Base-by-base conservation (phyloP, 2,113 vertebrate species). In the Sceloporus undulatus region DNA sequence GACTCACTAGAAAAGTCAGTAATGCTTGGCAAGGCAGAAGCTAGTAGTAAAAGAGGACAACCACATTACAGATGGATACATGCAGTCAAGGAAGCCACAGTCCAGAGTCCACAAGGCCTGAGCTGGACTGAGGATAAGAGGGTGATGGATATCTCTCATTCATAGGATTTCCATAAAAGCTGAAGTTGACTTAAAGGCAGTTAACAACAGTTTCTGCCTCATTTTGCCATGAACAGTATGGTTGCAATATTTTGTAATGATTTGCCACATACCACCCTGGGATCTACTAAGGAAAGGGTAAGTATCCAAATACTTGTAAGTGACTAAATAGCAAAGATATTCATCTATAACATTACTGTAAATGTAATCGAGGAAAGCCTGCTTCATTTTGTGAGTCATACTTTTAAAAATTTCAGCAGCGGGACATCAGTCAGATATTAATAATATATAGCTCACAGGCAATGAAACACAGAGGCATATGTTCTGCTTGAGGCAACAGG, bases 401-500 rank as follows among this genome's bases (percentile, higher is more conserved):
- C 40, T 48, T 42, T 66, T 66, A 52, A 71, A 70, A 66, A 52
- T 48, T 9, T 52, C 66, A 71, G 81, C 16, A 83, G 68, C 66
- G 9, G 16, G 7, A 70, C 40, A 52, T n/a, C 27, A 62, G 80
- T 82, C 23, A 40, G 34, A 70, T 70, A 83, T 70, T 48, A 70
- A 71, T 52, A 71, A 83, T 52, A 70, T 27, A 83, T 70, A 52
- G 13, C 40, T 52, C 40, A 71, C 48, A 52, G 25, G 40, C 65
- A 70, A 52, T 70, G 66, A 83, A 83, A 70, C 40, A 83, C 66
- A 70, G 25, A 83, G 81, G 18, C 66, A 83, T 83, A 83, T 83
- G 65, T 70, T 71, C 40, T 18, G 65, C 65, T 71, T 52, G 65
- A 71, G 81, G 81, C 65, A 83, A 42, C 19, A 48, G 23, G 14